Evolutionary conservation across 2,113 vertebrate species (phyloP), one percentile per base, ranked within the genome.

Genomic region (Emberiza fucata): DNA sequence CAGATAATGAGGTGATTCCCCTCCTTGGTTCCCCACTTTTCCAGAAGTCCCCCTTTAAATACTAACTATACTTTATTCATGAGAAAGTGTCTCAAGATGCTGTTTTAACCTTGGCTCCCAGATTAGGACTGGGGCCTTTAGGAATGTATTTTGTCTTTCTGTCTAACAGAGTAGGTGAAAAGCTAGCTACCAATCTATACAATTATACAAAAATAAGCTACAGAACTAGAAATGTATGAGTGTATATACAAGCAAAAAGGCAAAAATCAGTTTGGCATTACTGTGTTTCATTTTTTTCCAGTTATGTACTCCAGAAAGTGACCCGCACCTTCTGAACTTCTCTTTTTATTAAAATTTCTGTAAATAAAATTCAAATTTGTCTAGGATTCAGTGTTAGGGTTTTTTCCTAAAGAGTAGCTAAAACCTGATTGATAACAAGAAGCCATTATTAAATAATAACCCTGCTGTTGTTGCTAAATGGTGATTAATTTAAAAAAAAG

Each of bases 181-280:
- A 22, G 1, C 8, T 14, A 27, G 14, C 28, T 84, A 28, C 0
- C 1, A 54, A 39, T 39, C 6, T 17, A 7, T 33, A 57, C 39
- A 39, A 4, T 54, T 64, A 27, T 28, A 22, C 14, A 33, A 3
- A 5, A 27, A 22, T 28, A 19, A 7, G 7, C 14, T 33, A 33
- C 22, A 54, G 48, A 73, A 19, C 5, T 39, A 27, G 27, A 45
- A 72, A 63, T 83, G 28, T 12, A 14, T 45, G 24, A 39, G 33
- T 37, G 12, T 6, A 54, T 39, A 23, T 64, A 39, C 22, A 45
- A 47, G 6, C 22, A 39, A 64, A 19, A 72, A 18, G 11, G 39
- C 27, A 72, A 22, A 54, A 45, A 54, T 64, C 14, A 14, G 7
- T 45, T 54, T 73, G 18, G 5, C n/a, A 33, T 64, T 6, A 12